A percentile compares a stretch with the other conserved stretches of the same genome.
Evolutionary conservation across 2,888 invertebrate genomes (phyloP).

Genomic region (Andrena camellia): DNA sequence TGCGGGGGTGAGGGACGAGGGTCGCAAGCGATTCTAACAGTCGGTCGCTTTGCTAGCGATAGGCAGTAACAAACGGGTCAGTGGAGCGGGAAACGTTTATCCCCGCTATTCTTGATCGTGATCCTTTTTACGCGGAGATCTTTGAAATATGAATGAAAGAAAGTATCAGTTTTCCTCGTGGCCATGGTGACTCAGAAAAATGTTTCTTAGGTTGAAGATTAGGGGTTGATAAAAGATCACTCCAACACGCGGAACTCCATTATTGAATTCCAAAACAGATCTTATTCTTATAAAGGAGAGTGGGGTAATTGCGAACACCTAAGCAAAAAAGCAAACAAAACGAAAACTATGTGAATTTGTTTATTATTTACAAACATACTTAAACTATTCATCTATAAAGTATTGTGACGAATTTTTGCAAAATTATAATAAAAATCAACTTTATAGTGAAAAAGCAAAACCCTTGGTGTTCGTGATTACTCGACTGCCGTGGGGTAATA

Average conservation of each 20-base stretch:
- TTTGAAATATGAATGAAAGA: slow-evolving; percentile 46
- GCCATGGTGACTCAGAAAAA: slow-evolving; percentile 17
- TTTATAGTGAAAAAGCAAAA: too few relatives aligned
- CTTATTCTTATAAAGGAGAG: background rate
- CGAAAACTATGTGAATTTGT: too few relatives aligned
- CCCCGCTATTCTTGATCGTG: slow-evolving; percentile 49
- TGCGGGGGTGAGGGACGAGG: background rate
- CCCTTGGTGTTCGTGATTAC: too few relatives aligned
- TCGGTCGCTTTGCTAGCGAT: slow-evolving; percentile 66
- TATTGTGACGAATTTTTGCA: too few relatives aligned
- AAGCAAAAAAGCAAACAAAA: too few relatives aligned
- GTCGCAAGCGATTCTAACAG: slow-evolving; percentile 48
- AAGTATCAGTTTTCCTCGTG: background rate
- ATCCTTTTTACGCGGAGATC: slow-evolving; percentile 51
- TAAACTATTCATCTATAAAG: too few relatives aligned
- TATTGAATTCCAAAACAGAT: background rate
- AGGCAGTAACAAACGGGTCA: slow-evolving; percentile 66
- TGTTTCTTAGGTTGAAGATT: background rate
- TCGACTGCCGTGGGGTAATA: too few relatives aligned
- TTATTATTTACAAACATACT: too few relatives aligned
- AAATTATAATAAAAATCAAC: too few relatives aligned
- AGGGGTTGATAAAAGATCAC: background rate
- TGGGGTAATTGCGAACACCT: too few relatives aligned
- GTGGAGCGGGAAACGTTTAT: slow-evolving; percentile 65
- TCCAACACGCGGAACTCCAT: background rate